Evolutionary conservation across 2,797 vertebrate genomes (phyloP).

Genomic region (Anas flavirostris): DNA sequence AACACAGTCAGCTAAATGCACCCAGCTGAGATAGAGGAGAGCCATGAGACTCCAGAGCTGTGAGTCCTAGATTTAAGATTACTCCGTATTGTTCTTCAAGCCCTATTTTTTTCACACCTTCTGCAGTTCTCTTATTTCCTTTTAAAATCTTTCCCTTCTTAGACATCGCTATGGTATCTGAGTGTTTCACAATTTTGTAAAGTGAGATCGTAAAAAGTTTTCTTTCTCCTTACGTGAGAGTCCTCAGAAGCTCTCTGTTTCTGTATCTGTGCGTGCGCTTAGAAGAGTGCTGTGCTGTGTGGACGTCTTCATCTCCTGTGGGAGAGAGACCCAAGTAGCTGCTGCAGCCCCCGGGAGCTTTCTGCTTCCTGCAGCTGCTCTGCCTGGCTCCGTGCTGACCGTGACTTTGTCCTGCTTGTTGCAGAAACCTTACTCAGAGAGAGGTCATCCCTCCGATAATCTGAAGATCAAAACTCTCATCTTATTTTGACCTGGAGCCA

Average conservation of each 20-base stretch:
- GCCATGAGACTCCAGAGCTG: background rate
- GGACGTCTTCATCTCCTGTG: background rate
- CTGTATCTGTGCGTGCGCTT: background rate
- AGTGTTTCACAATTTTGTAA: background rate
- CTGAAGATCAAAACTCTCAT: background rate
- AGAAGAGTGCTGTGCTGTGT: background rate
- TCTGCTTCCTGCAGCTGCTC: background rate
- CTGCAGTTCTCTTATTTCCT: background rate
- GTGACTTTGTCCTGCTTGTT: background rate
- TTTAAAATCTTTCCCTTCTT: background rate
- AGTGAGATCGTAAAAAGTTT: background rate
- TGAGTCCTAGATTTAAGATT: background rate
- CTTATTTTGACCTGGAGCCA: background rate
- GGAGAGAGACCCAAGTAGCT: background rate
- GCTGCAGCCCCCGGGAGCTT: rapidly evolving
- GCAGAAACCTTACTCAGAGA: background rate
- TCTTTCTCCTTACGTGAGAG: background rate
- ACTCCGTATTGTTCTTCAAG: background rate
- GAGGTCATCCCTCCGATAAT: background rate
- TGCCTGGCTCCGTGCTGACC: rapidly evolving
- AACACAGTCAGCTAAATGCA: background rate
- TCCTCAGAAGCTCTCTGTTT: background rate
- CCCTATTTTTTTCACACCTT: background rate
- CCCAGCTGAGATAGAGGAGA: background rate
- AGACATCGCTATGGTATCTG: background rate